phyloP scores from a whole-genome alignment of 2,888 invertebrate genomes.

The Drosophila kanekoi region DNA sequence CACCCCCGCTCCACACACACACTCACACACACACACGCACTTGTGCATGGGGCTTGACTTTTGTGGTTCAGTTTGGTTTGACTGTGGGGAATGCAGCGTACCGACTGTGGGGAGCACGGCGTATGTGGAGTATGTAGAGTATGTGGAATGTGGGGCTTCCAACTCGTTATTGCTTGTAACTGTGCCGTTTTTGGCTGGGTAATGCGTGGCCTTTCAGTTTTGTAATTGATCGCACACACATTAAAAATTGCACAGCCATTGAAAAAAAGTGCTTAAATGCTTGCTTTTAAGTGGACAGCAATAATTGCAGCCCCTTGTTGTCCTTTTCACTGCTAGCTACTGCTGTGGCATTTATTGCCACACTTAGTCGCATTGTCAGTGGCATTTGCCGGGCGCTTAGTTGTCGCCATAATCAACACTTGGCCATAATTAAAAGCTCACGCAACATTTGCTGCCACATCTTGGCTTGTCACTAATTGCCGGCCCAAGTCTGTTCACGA shows the following conservation, averaged over 20 bases:
- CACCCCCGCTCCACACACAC: constrained; percentile 12
- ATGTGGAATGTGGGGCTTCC: constrained; percentile 17
- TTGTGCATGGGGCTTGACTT: constrained; percentile 56
- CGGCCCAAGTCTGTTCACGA: constrained; percentile 31
- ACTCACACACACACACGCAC: constrained; percentile 24
- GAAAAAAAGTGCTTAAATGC: constrained; percentile 54
- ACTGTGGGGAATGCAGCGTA: constrained; percentile 25
- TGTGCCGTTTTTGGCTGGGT: constrained; percentile 68
- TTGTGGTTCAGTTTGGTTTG: constrained; percentile 55
- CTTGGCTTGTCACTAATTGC: constrained; percentile 73
- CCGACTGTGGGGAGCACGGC: constrained; percentile 9
- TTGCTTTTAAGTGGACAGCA: constrained; percentile 54
- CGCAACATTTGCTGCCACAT: constrained; percentile 59
- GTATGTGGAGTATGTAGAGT: no score
- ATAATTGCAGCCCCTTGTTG: constrained; percentile 41
- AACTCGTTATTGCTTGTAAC: constrained; percentile 75
- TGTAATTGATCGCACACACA: constrained; percentile 74
- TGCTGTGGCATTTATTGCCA: constrained; percentile 28
- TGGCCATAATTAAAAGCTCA: constrained; percentile 65
- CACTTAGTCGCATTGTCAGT: constrained; percentile 46
- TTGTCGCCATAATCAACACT: constrained; percentile 63
- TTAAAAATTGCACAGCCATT: constrained; percentile 60
- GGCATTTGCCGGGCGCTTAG: constrained; percentile 45
- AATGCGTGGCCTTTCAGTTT: constrained; percentile 39
- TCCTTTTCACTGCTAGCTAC: not conserved